Evolutionary conservation across 2,888 invertebrate species (phyloP), one percentile per base, ranked within the genome.

Genomic region (Spisula subtruncata): DNA sequence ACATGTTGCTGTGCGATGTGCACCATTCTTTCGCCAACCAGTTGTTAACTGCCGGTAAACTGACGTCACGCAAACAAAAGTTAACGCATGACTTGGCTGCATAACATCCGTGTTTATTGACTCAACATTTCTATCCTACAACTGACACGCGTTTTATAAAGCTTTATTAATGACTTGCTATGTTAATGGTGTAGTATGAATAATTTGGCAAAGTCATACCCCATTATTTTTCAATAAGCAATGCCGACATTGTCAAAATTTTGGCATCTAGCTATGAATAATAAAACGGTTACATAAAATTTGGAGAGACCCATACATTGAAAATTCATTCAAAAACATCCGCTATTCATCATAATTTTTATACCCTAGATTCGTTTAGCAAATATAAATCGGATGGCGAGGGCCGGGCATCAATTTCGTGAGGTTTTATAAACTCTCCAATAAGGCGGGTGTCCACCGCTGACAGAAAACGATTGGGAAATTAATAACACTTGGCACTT

Each of bases 201-300:
- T 71, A 51, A n/a, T 79, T 85, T 83, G 71, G 83, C 54, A 79
- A 88, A 88, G 88, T 88, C 88, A 88, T 88, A n/a, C 35, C 46
- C 87, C 81, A 87, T 87, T 87, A 81, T 87, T 71, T 75, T 87
- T 87, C 79, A 66, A 82, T 83, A 87, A 83, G 56, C 87, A 71
- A 32, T 71, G 54, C 46, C 87, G 51, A 83, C 83, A 83, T 81
- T 88, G 88, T 85, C 88, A 88, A 88, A 60, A 54, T 80, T 32
- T n/a, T 85, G 87, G 85, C 87, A 90, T 85, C 79, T 87, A 6
- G 60, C 35, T 86, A 89, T 90, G 88, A 90, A 90, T 90, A 90
- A 86, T 90, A 90, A 90, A 41, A 88, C 54, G 71, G 90, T 88
- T 90, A 90, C 90, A 88, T 90, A 88, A 90, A 90, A 86, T 79